A percentile compares a stretch with the other conserved stretches of the same genome.
These are phyloP conservation scores for Pedionomus torquatus DNA, from an alignment of 2,113 vertebrate genomes.

Conservation along the genomic window DNA sequence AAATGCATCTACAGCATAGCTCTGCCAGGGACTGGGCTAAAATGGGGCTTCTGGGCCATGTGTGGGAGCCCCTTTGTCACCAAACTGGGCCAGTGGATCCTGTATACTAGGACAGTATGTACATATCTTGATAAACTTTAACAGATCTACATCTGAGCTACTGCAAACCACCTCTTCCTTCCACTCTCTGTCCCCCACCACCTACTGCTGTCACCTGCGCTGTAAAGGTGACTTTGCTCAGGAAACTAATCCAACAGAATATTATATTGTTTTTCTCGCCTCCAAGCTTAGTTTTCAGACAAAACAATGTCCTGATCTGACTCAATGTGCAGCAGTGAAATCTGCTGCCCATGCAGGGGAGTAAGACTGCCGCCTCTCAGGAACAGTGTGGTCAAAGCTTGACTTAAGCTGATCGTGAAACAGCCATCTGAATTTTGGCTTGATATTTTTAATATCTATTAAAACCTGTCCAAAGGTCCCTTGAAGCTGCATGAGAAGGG, in stretches of 20 bases:
- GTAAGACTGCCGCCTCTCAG: neutral
- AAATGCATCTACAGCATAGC: neutral
- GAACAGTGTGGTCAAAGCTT: neutral
- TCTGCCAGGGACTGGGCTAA: neutral
- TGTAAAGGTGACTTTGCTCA: neutral
- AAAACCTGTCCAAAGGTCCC: neutral
- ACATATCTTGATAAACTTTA: neutral
- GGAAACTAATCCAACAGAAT: neutral
- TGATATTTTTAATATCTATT: neutral
- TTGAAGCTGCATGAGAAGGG: neutral
- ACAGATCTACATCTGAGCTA: neutral
- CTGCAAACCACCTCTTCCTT: neutral
- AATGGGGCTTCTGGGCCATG: neutral
- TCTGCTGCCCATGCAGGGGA: neutral
- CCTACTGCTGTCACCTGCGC: neutral
- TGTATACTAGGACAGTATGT: neutral
- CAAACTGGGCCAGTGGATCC: neutral
- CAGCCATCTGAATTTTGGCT: neutral
- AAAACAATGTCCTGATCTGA: neutral
- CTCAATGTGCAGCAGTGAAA: neutral
- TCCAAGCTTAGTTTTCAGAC: neutral
- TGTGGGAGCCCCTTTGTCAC: too few relatives aligned
- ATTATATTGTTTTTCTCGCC: neutral
- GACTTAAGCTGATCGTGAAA: neutral
- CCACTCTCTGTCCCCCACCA: neutral